Conservation (phyloP, 2,888 invertebrate genomes). For the Lamellibrachia columna region DNA sequence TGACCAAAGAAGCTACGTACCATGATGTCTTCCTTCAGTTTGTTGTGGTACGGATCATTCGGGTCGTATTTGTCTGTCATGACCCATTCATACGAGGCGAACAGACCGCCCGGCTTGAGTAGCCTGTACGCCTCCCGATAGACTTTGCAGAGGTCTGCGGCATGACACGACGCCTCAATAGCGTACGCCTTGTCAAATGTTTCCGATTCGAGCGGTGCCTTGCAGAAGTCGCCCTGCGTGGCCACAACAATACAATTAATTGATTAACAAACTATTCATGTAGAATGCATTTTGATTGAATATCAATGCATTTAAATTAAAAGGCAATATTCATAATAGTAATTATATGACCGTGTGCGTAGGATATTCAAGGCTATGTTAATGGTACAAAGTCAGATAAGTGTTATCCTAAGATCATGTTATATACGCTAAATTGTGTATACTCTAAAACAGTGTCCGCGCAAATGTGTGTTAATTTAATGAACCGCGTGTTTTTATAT, state of each 20-base stretch:
- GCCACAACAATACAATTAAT: not conserved
- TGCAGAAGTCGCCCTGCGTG: conserved; percentile 39
- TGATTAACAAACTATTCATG: not conserved
- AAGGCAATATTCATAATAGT: not conserved
- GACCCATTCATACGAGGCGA: conserved; percentile 42
- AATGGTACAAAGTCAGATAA: not conserved
- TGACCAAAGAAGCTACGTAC: conserved; percentile 29
- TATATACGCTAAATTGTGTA: too few species aligned
- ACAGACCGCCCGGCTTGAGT: conserved; percentile 42
- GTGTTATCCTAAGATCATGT: too few species aligned
- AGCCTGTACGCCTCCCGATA: conserved; percentile 37
- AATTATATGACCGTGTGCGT: not conserved
- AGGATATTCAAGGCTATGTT: not conserved
- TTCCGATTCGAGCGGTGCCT: conserved; percentile 31
- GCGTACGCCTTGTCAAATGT: conserved; percentile 40
- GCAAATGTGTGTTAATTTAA: too few species aligned
- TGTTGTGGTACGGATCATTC: conserved; percentile 32
- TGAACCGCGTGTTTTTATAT: too few species aligned
- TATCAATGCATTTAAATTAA: not conserved
- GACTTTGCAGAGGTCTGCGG: conserved; percentile 30
- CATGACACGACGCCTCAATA: conserved; percentile 43
- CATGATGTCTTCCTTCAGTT: conserved; percentile 39
- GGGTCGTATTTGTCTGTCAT: conserved; percentile 41
- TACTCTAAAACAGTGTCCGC: too few species aligned
- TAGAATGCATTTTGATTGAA: not conserved